Base-by-base conservation (phyloP, 2,888 invertebrate species). In the Beris morrisii region DNA sequence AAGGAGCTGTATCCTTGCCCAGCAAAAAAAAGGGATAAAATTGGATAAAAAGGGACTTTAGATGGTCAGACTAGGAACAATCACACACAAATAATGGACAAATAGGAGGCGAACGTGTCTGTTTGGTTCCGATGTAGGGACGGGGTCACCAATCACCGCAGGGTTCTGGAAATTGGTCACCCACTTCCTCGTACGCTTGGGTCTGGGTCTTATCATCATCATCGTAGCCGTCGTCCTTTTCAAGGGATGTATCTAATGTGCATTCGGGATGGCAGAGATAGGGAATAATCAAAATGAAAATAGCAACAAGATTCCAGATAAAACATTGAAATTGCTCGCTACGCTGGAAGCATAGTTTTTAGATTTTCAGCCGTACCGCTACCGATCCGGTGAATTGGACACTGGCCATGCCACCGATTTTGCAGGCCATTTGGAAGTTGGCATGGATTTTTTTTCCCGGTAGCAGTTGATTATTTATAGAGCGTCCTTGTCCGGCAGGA, bases 391-490 rank as follows among this genome's bases (percentile, higher is more conserved):
- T 45, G 61, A 52, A 50, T 61, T 61, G 61, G 61, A 61, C 52
- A 32, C 43, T 9, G 43, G 32, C 52, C 61, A 61, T 59, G 31
- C 59, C 50, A 32, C 50, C 13, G 12, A 13, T 22, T 48, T 28
- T 48, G 48, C 30, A 48, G 9, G 28, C 9, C 30, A 46, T n/a
- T 50, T 15, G 13, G 12, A 22, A 11, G 28, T n/a, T 54, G 28
- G 12, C 31, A 12, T 32, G 9, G 54, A n/a, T 4, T 43, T 46
- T 50, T 22, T 52, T 15, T 22, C 15, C 12, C 15, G 38, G 50
- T 22, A 52, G 50, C 61, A 61, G 50, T 52, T 32, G 61, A 61
- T 61, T 61, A 61, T 61, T 61, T 61, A 61, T 61, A 15, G 61
- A 50, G 61, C 30, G 32, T 48, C 50, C 30, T 48, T 48, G 61